phyloP scores from a whole-genome alignment of 2,888 invertebrate genomes.

The Hirtodrosophila trivittata region DNA sequence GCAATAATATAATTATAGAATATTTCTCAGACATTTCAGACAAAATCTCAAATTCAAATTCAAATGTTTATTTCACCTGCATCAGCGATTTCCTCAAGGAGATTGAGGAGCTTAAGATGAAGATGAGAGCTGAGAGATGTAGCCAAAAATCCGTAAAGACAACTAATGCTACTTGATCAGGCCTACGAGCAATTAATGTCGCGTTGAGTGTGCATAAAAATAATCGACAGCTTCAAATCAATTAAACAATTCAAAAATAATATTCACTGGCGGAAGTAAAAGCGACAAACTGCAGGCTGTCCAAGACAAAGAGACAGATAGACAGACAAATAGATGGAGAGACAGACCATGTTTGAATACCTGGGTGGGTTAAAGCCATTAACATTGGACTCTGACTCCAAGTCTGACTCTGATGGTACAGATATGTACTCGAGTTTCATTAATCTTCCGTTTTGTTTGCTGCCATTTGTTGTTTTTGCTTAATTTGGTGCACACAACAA shows the following conservation, averaged over 20 bases:
- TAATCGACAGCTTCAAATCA: constrained; percentile 58
- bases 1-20: constrained; percentile 43
- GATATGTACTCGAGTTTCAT: constrained; percentile 79
- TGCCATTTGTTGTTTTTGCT: constrained; percentile 55
- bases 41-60: neutral
- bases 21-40: neutral
- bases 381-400: constrained; percentile 68
- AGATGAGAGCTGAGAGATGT: neutral
- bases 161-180: constrained; percentile 68
- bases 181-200: constrained; percentile 75
- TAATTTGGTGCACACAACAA: constrained; percentile 54
- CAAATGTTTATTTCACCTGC: neutral
- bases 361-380: constrained; percentile 74
- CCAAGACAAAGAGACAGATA: constrained; percentile 7
- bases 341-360: constrained; percentile 55
- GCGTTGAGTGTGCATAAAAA: constrained; percentile 53
- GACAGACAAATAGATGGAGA: constrained; percentile 20
- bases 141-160: constrained; percentile 14
- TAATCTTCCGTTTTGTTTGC: constrained; percentile 73
- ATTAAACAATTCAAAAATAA: constrained; percentile 68
- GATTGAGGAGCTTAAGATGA: no score
- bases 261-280: constrained; percentile 68
- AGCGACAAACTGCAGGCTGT: constrained; percentile 42
- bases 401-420: constrained; percentile 58
- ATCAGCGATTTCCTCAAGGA: no score